Evolutionary conservation across 2,113 vertebrate species (phyloP).

Genomic region (Sialia sialis): DNA sequence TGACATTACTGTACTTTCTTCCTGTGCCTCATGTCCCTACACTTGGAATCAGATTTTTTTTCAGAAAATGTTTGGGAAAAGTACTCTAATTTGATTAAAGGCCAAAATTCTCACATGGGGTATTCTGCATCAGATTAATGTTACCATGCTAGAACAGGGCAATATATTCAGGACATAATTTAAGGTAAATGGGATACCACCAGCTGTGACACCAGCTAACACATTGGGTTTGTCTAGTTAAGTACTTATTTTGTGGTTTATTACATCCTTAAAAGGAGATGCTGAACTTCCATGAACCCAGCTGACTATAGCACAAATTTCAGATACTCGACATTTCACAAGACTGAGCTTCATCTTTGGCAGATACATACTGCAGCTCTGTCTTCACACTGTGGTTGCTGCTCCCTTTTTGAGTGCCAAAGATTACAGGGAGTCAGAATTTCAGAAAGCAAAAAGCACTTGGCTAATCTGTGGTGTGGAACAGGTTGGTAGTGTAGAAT

Average conservation of each 20-base stretch:
- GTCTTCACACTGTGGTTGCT: background rate
- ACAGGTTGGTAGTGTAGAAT: background rate
- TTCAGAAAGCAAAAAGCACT: background rate
- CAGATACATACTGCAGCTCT: background rate
- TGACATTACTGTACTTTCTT: too few species aligned
- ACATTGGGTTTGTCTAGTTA: background rate
- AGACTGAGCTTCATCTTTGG: background rate
- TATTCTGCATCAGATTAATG: background rate
- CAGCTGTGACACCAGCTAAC: background rate
- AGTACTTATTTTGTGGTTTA: background rate
- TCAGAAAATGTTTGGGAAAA: background rate
- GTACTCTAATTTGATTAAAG: background rate
- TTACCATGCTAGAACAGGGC: background rate
- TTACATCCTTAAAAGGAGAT: background rate
- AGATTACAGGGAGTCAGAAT: fast-evolving
- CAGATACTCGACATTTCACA: background rate
- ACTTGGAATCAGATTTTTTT: background rate
- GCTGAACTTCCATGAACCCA: background rate
- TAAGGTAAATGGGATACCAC: background rate
- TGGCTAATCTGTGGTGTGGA: background rate
- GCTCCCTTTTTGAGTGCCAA: background rate
- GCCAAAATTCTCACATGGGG: background rate
- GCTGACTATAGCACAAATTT: background rate
- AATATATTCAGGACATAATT: background rate
- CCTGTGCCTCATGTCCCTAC: background rate